phyloP scores from a whole-genome alignment of 2,888 invertebrate species.

The Linnaemya tessellans region DNA sequence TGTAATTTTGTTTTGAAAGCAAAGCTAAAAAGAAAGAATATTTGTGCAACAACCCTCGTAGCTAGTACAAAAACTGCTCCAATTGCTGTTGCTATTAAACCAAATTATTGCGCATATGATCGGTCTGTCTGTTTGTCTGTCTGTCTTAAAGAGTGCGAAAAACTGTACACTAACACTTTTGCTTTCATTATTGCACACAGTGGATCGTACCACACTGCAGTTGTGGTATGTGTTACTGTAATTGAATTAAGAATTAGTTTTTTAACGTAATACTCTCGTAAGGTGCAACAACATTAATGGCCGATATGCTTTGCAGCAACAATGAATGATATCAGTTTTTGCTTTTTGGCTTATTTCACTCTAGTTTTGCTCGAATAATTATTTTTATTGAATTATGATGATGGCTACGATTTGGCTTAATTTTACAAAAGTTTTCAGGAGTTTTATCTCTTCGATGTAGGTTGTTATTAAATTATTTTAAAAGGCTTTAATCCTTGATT shows the following conservation, averaged over 20 bases:
- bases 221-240: conserved; percentile 35
- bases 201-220: not conserved
- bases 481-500: not conserved
- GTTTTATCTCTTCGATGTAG: not conserved
- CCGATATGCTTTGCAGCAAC: conserved; percentile 49
- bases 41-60: conserved; percentile 5
- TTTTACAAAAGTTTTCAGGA: conserved; percentile 17
- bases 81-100: conserved; percentile 10
- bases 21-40: too few species aligned
- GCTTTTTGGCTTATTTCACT: not conserved
- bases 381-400: conserved; percentile 38
- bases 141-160: conserved; percentile 60
- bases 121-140: not conserved
- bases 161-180: conserved; percentile 61
- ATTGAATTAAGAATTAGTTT: conserved; percentile 67
- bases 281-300: conserved; percentile 46
- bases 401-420: conserved; percentile 9
- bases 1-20: too few species aligned
- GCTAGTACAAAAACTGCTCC: not conserved
- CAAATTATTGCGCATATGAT: conserved; percentile 42
- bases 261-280: conserved; percentile 56
- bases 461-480: not conserved
- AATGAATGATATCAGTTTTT: conserved; percentile 29
- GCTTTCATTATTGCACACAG: conserved; percentile 51
- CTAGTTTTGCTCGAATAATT: not conserved